Conservation (phyloP, 1,140 invertebrate species). For the Zaprionus lachaisei region DNA sequence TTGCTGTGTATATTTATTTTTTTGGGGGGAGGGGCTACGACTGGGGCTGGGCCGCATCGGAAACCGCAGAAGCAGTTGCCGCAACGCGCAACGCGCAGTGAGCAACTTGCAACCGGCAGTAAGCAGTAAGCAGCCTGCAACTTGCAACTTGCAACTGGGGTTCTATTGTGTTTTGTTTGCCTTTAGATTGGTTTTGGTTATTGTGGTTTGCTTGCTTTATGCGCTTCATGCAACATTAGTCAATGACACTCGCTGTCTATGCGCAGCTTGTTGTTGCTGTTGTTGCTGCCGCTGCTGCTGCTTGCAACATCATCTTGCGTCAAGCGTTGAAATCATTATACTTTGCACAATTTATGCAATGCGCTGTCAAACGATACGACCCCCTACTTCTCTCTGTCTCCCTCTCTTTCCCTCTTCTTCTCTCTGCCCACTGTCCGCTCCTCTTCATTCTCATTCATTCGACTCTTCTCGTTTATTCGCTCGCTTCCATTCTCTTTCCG, state of each 20-base stretch:
- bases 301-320: conserved; percentile 74
- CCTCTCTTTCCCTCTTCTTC: not conserved
- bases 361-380: conserved; percentile 21
- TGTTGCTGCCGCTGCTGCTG: conserved; percentile 24
- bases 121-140: conserved; percentile 1
- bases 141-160: conserved; percentile 42
- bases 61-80: conserved; percentile 36
- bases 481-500: conserved; percentile 6
- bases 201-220: conserved; percentile 70
- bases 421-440: not conserved
- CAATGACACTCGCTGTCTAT: conserved; percentile 64
- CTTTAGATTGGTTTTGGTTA: conserved; percentile 60
- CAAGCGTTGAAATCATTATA: conserved; percentile 69
- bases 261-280: conserved; percentile 28
- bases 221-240: conserved; percentile 78
- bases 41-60: conserved; percentile 17
- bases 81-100: conserved; percentile 15
- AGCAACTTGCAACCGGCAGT: conserved; percentile 1
- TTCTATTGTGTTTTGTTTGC: conserved; percentile 72
- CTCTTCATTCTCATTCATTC: conserved; percentile 7
- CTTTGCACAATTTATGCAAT: conserved; percentile 44
- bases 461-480: not conserved
- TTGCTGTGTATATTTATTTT: conserved; percentile 27
- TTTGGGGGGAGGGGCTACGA: conserved; percentile 23
- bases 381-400: not conserved